Evolutionary conservation across 2,113 vertebrate genomes (phyloP).

Genomic region (Aplodontia rufa): DNA sequence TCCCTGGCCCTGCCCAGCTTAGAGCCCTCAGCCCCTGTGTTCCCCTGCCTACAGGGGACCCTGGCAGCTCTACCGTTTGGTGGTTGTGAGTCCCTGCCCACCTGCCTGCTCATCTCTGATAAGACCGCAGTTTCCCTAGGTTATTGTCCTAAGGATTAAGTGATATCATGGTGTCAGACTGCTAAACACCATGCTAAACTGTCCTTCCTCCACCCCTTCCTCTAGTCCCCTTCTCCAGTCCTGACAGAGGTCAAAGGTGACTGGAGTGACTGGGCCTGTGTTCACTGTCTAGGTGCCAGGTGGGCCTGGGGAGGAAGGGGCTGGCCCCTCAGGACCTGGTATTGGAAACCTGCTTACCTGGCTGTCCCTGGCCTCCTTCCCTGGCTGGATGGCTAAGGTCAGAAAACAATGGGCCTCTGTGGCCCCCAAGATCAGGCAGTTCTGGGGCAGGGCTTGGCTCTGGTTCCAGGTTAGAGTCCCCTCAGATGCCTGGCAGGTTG

Average conservation of each 20-base stretch:
- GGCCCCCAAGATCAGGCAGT: neutral
- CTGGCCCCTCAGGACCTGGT: neutral
- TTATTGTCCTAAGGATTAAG: neutral
- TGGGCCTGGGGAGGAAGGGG: neutral
- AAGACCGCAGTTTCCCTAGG: fast-evolving
- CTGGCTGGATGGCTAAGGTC: constrained; percentile 11
- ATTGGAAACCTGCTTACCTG: constrained; percentile 13
- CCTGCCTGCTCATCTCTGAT: neutral
- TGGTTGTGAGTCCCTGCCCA: neutral
- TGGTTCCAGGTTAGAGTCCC: neutral
- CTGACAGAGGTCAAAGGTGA: neutral
- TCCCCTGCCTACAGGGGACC: fast-evolving
- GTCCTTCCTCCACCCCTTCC: fast-evolving
- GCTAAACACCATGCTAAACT: neutral
- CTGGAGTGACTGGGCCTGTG: neutral
- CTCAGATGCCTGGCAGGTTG: neutral
- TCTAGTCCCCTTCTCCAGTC: neutral
- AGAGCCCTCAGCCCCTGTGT: neutral
- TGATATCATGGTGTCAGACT: neutral
- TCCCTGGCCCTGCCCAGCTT: neutral
- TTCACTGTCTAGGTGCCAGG: neutral
- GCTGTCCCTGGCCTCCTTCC: constrained; percentile 44
- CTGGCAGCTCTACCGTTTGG: neutral
- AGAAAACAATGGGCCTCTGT: constrained; percentile 66
- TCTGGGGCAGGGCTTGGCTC: neutral